phyloP scores from a whole-genome alignment of 92 coral and sea anemone genomes.

The Plumapathes pennacea region DNA sequence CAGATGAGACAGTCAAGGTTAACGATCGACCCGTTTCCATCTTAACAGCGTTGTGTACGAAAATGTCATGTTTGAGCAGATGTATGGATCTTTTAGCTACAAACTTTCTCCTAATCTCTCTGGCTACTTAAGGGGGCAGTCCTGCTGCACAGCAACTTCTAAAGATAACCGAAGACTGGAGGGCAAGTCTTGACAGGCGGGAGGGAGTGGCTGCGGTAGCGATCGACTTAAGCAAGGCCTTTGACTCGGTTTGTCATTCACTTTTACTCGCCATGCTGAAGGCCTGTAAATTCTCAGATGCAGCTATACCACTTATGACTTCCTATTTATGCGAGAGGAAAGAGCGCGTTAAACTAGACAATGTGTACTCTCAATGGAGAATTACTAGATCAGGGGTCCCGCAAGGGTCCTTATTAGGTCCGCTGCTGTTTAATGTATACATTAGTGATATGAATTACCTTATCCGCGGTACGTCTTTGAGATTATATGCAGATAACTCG shows the following conservation, averaged over 20 bases:
- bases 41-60: constrained; percentile 14
- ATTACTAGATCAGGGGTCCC: constrained; percentile 22
- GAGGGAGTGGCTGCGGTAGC: constrained; percentile 24
- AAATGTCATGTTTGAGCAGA: constrained; percentile 42
- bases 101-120: constrained; percentile 32
- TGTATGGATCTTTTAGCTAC: constrained; percentile 11
- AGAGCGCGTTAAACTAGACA: constrained; percentile 23
- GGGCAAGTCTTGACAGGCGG: constrained; percentile 7
- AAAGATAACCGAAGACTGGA: constrained; percentile 35
- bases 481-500: background rate
- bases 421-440: constrained; percentile 17
- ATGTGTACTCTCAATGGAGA: constrained; percentile 16
- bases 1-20: constrained; percentile 19
- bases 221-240: constrained; percentile 41
- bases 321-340: constrained; percentile 15
- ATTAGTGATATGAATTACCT: constrained; percentile 3
- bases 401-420: constrained; percentile 20
- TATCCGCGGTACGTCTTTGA: background rate
- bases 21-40: constrained; percentile 38
- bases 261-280: constrained; percentile 16
- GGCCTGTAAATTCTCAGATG: constrained; percentile 6
- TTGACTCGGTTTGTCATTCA: constrained; percentile 19
- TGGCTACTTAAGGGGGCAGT: constrained; percentile 39
- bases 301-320: constrained; percentile 12
- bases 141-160: constrained; percentile 20